Percentiles rank a stretch among this genome's conserved stretches.
Evolutionary conservation across 2,113 vertebrate genomes (phyloP).

Genomic region (Bos indicus): DNA sequence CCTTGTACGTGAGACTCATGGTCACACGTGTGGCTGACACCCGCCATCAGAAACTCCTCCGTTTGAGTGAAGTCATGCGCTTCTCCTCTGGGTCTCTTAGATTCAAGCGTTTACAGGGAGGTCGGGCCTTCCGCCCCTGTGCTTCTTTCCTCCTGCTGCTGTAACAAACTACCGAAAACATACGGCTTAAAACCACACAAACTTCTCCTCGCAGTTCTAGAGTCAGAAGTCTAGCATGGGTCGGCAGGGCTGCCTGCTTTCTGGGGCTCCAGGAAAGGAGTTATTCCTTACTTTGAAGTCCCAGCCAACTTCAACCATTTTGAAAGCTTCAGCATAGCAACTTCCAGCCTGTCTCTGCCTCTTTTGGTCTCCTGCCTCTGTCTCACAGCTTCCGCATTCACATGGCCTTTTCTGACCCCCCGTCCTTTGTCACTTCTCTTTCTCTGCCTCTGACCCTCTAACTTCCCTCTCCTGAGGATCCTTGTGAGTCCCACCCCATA

Average conservation of each 20-base stretch:
- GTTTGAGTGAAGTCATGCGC: neutral
- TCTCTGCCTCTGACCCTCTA: neutral
- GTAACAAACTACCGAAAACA: neutral
- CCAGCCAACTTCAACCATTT: neutral
- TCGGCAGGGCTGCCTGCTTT: neutral
- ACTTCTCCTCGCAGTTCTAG: neutral
- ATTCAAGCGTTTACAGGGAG: neutral
- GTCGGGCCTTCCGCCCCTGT: neutral
- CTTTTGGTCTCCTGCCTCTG: neutral
- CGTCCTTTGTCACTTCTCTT: neutral
- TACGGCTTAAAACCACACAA: neutral
- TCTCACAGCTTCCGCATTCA: no score
- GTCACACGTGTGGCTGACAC: neutral
- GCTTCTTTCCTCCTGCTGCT: neutral
- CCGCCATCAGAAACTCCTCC: no score
- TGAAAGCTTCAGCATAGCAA: neutral
- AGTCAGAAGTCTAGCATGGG: neutral
- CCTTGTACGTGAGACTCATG: rapidly evolving
- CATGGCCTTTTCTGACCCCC: neutral
- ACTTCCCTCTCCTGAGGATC: neutral
- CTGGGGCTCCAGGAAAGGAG: neutral
- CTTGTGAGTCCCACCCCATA: neutral
- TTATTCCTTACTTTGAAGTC: neutral
- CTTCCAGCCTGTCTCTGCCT: neutral
- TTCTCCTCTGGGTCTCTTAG: neutral